A percentile compares a stretch with the other conserved stretches of the same genome.
Conservation (phyloP, 2,888 invertebrate species). For the Zele albiditarsus region DNA sequence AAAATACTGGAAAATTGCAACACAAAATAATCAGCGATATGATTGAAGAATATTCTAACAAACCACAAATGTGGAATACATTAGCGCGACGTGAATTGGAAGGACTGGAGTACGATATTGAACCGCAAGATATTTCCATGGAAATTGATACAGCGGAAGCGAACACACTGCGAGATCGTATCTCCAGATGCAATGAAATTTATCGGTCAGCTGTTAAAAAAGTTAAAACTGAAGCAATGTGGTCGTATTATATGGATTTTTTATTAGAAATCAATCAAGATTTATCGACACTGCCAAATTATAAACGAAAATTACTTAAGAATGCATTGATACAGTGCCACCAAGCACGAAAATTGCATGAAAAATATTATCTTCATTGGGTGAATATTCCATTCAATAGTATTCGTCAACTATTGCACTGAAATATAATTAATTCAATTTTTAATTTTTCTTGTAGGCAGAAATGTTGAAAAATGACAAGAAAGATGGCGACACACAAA, state of each 20-base stretch:
- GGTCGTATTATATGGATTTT: conserved; percentile 76
- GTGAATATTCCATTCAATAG: conserved; percentile 56
- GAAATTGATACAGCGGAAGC: conserved; percentile 57
- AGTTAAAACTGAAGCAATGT: conserved; percentile 75
- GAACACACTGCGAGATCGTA: conserved; percentile 70
- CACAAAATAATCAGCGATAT: conserved; percentile 75
- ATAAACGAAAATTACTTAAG: conserved; percentile 74
- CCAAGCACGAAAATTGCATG: conserved; percentile 72
- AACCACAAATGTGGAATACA: conserved; percentile 77
- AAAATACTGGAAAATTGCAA: conserved; percentile 77
- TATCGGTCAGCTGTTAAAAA: conserved; percentile 74
- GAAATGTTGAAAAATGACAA: conserved; percentile 61
- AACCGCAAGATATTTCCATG: conserved; percentile 52
- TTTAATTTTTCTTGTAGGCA: conserved; percentile 55
- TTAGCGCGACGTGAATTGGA: conserved; percentile 77
- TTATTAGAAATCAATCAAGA: conserved; percentile 76
- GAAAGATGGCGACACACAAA: conserved; percentile 55
- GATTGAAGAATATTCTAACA: conserved; percentile 73
- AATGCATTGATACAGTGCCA: conserved; percentile 75
- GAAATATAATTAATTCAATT: not conserved
- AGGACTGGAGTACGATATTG: conserved; percentile 68
- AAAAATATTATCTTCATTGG: conserved; percentile 74
- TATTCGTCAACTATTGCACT: not conserved
- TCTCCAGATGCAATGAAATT: conserved; percentile 73
- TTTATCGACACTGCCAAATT: conserved; percentile 70